phyloP scores from a whole-genome alignment of 2,888 invertebrate genomes.

The Drosophila tanythrix region DNA sequence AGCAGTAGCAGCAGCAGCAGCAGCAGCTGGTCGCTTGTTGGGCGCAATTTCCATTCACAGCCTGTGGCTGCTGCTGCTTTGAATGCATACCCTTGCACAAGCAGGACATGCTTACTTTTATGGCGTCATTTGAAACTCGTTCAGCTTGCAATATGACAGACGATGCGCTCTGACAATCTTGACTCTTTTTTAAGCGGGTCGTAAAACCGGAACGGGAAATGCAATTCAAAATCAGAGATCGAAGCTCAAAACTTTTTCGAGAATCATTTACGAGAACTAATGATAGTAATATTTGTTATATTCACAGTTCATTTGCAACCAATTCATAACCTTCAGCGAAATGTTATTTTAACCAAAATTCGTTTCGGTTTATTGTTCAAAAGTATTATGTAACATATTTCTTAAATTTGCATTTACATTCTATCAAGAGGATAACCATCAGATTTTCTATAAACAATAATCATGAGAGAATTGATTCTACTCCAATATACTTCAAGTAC shows the following conservation, averaged over 20 bases:
- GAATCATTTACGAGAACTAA: background rate
- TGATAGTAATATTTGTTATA: background rate
- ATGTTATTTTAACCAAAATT: background rate
- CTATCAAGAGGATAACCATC: background rate
- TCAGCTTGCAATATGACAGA: background rate
- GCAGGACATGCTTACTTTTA: background rate
- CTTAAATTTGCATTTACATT: background rate
- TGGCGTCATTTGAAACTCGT: background rate
- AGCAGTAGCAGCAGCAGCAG: slow-evolving; percentile 2
- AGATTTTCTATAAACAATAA: background rate
- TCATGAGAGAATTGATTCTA: background rate
- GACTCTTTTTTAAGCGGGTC: background rate
- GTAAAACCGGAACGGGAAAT: too few relatives aligned
- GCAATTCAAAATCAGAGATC: background rate
- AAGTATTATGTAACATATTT: background rate
- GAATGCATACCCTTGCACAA: background rate
- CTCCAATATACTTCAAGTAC: background rate
- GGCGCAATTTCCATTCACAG: slow-evolving; percentile 38
- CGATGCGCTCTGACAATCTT: background rate
- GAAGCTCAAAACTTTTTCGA: background rate
- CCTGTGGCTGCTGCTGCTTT: slow-evolving; percentile 10
- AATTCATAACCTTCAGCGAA: background rate
- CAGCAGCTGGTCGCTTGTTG: slow-evolving; percentile 17
- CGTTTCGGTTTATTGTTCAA: background rate
- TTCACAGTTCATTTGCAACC: background rate